Conservation (phyloP, 2,888 invertebrate genomes). For the Oithona nana region DNA sequence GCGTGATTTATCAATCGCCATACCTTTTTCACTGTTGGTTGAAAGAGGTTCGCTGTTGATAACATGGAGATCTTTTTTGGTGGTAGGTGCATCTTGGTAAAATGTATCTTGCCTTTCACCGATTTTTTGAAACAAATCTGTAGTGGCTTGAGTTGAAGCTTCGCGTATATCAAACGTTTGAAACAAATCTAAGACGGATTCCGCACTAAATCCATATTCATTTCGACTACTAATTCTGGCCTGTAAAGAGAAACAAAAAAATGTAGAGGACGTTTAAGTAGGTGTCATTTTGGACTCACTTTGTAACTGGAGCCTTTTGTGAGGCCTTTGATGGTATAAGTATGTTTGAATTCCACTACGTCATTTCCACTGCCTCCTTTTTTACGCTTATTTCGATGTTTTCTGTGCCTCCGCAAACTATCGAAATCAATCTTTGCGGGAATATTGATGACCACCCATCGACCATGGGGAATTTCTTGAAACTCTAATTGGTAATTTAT, state of each 20-base stretch:
- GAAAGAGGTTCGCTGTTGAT: neutral
- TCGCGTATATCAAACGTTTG: neutral
- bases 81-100: neutral
- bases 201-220: constrained; percentile 1
- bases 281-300: neutral
- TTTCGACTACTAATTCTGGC: neutral
- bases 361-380: neutral
- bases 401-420: neutral
- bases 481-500: constrained; percentile 5
- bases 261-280: neutral
- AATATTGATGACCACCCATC: neutral
- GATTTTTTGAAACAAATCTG: neutral
- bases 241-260: neutral
- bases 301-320: neutral
- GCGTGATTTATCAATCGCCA: too few relatives aligned
- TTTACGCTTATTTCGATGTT: too few relatives aligned
- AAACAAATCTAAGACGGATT: neutral
- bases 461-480: neutral
- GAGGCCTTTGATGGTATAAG: neutral
- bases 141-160: neutral
- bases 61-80: neutral
- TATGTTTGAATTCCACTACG: neutral
- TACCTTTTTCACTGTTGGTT: neutral
- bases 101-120: neutral
- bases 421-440: neutral